These are phyloP conservation scores for Saxidomus purpurata DNA, from an alignment of 1,140 invertebrate genomes.

Conservation along the genomic window DNA sequence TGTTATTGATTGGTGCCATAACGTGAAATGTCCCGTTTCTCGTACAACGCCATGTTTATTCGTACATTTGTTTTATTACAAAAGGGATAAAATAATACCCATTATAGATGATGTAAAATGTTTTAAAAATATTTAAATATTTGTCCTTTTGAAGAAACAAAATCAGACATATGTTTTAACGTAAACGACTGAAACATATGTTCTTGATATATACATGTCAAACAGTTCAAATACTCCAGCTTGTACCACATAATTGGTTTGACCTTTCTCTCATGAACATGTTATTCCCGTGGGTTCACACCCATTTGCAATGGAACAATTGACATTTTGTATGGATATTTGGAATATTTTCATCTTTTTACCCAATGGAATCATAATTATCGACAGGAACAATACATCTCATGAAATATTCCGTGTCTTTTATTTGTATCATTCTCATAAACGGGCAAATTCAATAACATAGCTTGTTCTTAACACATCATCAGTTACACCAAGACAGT, in stretches of 20 bases:
- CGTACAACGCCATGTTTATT: no score
- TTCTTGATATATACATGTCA: no score
- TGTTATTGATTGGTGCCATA: no score
- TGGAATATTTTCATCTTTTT: constrained; percentile 3
- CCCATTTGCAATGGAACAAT: constrained; percentile 28
- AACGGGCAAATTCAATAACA: background rate
- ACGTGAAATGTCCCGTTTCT: no score
- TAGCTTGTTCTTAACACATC: background rate
- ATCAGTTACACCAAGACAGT: background rate
- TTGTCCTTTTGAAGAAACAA: no score
- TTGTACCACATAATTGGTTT: constrained; percentile 16
- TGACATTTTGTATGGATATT: constrained; percentile 28
- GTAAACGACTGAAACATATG: no score
- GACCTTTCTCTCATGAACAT: constrained; percentile 23
- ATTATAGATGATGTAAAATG: no score
- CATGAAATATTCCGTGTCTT: constrained; percentile 37
- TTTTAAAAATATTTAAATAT: no score
- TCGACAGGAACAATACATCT: background rate
- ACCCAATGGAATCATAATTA: constrained; percentile 10
- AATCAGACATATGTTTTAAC: no score
- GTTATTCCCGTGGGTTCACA: background rate
- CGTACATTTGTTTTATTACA: no score
- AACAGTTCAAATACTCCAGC: background rate
- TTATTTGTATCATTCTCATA: background rate
- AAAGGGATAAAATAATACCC: no score